Evolutionary conservation across 2,113 vertebrate genomes (phyloP), one percentile per base, ranked within the genome.

Genomic region (Nannospalax galili): DNA sequence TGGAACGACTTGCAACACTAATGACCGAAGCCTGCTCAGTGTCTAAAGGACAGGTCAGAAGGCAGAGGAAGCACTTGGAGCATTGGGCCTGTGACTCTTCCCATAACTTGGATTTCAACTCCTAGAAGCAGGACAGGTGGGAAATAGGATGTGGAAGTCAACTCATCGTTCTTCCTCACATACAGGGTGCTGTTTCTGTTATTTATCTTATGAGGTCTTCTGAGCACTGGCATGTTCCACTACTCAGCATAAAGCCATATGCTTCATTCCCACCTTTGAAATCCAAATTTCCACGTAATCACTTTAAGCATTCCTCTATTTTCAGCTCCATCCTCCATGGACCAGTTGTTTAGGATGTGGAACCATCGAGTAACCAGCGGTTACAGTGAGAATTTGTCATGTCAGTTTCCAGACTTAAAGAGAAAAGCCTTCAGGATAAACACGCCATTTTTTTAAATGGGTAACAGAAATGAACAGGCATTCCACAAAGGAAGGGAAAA

Each of bases 61-160:
- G 65, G 80, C 88, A 72, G 42, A 72, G 58, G 45, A 32, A 5
- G 16, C 42, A 40, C 86, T 87, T 64, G 72, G 80, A 73, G 58
- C 85, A 52, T 91, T 52, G 2, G 11, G 64, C 94, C 85, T 80
- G 52, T 64, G 84, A 64, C 78, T 73, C 40, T 90, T 87, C 60
- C 88, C 69, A 14, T 64, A 70, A 92, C 93, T 97, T 70, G 79
- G 88, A 90, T 93, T 90, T 88, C 79, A 86, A 88, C 17, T 77
- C 89, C 60, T n/a, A 84, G 75, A 95, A 95, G 92, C 82, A 93
- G 95, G 96, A 91, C 91, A 96, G 84, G 95, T 90, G 62, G 94
- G 90, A 96, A 95, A 89, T 73, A 95, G 92, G 94, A 79, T 94
- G 78, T 12, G 8, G 94, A 92, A 92, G 80, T 73, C 93, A 77